Evolutionary conservation across 2,888 invertebrate genomes (phyloP).

Genomic region (Blastobasis lacticolella): DNA sequence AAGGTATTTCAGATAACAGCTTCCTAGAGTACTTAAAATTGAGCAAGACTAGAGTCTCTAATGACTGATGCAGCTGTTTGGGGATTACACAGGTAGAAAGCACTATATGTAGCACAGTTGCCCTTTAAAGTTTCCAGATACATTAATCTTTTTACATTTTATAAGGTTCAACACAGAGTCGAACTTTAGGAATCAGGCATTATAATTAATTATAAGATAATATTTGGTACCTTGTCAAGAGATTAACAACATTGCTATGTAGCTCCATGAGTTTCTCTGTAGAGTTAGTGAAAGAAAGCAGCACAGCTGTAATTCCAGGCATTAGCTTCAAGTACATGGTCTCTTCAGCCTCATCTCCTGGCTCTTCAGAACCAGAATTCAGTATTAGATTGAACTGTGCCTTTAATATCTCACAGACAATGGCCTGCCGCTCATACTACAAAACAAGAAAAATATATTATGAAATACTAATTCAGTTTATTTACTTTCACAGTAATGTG

Average conservation of each 20-base stretch:
- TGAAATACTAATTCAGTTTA: too few species aligned
- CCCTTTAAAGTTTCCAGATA: too few species aligned
- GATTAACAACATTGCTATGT: constrained; percentile 86
- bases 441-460: constrained; percentile 5
- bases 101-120: too few species aligned
- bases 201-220: not conserved
- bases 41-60: too few species aligned
- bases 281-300: constrained; percentile 74
- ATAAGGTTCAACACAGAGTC: too few species aligned
- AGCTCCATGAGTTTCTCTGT: constrained; percentile 79
- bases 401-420: constrained; percentile 84
- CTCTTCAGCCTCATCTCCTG: constrained; percentile 78
- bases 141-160: too few species aligned
- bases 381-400: constrained; percentile 85
- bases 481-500: too few species aligned
- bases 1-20: too few species aligned
- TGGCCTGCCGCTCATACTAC: constrained; percentile 75
- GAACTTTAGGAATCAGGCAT: not conserved
- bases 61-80: too few species aligned
- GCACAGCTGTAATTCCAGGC: constrained; percentile 79
- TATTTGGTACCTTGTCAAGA: constrained; percentile 77
- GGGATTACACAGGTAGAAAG: too few species aligned
- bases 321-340: constrained; percentile 82
- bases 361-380: constrained; percentile 49
- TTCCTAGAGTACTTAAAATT: too few species aligned